Evolutionary conservation across 2,797 vertebrate genomes (phyloP).

Genomic region (Tadarida brasiliensis): DNA sequence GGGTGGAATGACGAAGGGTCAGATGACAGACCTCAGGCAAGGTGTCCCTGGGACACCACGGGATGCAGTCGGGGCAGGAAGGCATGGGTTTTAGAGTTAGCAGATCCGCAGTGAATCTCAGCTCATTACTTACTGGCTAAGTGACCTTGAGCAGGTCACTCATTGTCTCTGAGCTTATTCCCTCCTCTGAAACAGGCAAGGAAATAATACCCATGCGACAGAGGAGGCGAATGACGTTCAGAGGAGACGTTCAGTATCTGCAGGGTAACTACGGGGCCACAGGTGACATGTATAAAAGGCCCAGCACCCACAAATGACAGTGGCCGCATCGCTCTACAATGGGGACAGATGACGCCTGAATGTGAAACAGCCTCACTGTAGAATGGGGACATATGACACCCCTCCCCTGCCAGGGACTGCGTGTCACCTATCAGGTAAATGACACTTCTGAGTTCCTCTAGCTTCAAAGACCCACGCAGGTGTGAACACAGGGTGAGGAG

Average conservation of each 20-base stretch:
- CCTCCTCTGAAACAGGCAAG: background rate
- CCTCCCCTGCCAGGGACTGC: background rate
- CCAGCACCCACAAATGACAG: background rate
- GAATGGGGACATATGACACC: background rate
- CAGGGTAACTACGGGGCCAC: background rate
- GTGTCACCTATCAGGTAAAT: background rate
- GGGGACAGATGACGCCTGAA: background rate
- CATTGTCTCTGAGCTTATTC: background rate
- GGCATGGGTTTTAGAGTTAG: fast-evolving
- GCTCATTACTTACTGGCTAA: background rate
- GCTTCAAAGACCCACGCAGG: background rate
- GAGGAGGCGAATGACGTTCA: background rate
- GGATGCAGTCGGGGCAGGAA: too few relatives aligned
- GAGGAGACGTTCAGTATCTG: background rate
- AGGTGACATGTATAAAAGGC: background rate
- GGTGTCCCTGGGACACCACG: fast-evolving
- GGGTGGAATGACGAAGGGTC: background rate
- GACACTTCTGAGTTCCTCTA: background rate
- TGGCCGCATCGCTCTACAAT: background rate
- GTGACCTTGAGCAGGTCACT: background rate
- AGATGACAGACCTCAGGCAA: fast-evolving
- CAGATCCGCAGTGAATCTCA: background rate
- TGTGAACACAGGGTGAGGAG: fast-evolving
- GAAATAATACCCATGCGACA: background rate
- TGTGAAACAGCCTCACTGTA: background rate